Conservation (phyloP, 2,888 invertebrate genomes). For the Fragum whitleyi region DNA sequence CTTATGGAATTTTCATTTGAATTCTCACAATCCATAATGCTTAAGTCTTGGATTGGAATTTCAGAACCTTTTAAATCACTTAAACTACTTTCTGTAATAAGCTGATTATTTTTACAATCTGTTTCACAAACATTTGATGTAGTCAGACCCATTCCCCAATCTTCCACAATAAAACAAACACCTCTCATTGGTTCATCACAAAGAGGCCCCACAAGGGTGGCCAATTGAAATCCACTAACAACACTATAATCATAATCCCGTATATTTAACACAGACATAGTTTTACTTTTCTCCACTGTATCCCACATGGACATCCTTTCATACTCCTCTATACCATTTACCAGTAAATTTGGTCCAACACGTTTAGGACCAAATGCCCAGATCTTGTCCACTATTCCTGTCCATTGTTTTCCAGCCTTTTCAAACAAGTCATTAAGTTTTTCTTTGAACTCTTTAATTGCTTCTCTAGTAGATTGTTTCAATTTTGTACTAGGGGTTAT, state of each 20-base stretch:
- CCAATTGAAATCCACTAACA: constrained; percentile 87
- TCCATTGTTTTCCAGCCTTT: constrained; percentile 87
- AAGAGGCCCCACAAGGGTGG: constrained; percentile 94
- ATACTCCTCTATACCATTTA: constrained; percentile 92
- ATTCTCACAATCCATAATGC: not conserved
- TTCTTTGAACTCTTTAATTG: constrained; percentile 85
- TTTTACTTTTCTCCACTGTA: constrained; percentile 47
- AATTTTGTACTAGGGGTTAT: constrained; percentile 50
- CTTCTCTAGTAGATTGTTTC: constrained; percentile 70
- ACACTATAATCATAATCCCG: constrained; percentile 87
- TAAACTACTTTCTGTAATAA: not conserved
- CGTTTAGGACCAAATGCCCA: constrained; percentile 97
- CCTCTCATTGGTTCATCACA: constrained; percentile 99
- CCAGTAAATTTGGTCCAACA: constrained; percentile 94
- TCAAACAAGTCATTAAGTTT: constrained; percentile 88
- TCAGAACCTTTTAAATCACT: not conserved
- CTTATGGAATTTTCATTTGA: not conserved
- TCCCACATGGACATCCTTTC: constrained; percentile 86
- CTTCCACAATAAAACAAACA: constrained; percentile 93
- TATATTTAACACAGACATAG: constrained; percentile 16
- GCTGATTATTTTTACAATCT: not conserved
- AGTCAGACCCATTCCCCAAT: constrained; percentile 88
- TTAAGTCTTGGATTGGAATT: not conserved
- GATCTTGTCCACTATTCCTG: constrained; percentile 86
- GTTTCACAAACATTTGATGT: not conserved